Base-by-base conservation (phyloP, 1,140 invertebrate genomes). In the Apocrypta bakeri region DNA sequence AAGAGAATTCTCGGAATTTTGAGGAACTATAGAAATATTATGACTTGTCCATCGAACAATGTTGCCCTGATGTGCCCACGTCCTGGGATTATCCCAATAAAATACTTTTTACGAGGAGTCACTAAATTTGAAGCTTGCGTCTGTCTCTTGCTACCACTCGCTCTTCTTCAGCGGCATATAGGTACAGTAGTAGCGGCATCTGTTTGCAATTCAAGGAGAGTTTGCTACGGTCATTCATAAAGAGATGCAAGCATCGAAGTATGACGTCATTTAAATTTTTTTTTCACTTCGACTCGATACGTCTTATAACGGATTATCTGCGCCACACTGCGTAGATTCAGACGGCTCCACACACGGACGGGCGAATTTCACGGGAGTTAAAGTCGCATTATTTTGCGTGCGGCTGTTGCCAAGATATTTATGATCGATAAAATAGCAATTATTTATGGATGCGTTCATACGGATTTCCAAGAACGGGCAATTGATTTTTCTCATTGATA, bases 291-390 rank as follows among this genome's bases (percentile, higher is more conserved):
- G 48, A 69, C 48, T 82, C 68, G 74, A 82, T 78, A 82, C 72
- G 56, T 82, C 78, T 82, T 82, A 82, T 78, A 68, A 82, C 81
- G 75, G 75, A 82, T 82, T 82, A 78, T 82, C 81, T 11, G n/a
- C 24, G 29, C 31, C 14, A 11, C n/a, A 27, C 17, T 24, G 68
- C 33, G 21, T 7, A 56, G 17, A 17, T 14, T 7, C n/a, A 21
- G 21, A 21, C 21, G 48, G 40, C 4, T 64, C 33, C 17, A 40
- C 33, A 24, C 12, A n/a, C 48, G 48, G 72, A 25, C 21, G 42
- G 3, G 81, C 7, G 61, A 33, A 71, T 77, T 82, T 76, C 31
- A 29, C 80, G 72, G 64, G 63, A 72, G 31, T 82, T 82, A 71
- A 77, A 7, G 64, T 71, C 48, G 17, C 17, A 77, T 81, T 76